These are phyloP conservation scores for Lophotis ruficrista DNA, from an alignment of 2,113 vertebrate genomes.

Conservation along the genomic window DNA sequence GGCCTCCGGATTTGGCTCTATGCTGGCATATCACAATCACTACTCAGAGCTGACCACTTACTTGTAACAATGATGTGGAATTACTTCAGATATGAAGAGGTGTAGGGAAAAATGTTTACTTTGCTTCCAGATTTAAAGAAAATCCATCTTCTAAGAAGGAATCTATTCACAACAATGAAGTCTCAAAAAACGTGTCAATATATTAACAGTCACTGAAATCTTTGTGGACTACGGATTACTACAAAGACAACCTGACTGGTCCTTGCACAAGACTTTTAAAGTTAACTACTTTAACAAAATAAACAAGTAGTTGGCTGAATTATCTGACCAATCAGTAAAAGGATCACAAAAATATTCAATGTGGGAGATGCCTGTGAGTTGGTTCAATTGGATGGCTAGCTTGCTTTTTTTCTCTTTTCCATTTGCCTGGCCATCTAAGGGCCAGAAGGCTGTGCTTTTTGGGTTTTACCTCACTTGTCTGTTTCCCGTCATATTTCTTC, in stretches of 20 bases:
- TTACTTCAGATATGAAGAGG: not conserved
- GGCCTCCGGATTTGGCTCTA: not conserved
- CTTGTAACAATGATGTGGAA: not conserved
- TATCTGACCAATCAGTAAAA: not conserved
- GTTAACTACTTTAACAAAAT: not conserved
- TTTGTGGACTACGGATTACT: not conserved
- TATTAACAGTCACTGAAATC: not conserved
- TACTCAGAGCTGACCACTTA: not conserved
- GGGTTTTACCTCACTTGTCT: not conserved
- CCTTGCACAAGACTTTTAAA: not conserved
- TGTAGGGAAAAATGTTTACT: not conserved
- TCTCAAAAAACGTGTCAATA: not conserved
- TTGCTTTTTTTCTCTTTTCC: not conserved
- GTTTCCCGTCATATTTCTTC: not conserved
- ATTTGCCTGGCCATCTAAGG: not conserved
- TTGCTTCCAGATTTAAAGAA: not conserved
- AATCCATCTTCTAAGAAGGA: not conserved
- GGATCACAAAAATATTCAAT: not conserved
- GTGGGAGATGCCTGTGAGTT: not conserved
- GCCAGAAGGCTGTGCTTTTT: not conserved
- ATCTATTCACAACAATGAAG: not conserved
- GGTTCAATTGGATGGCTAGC: not conserved
- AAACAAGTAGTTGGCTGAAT: not conserved
- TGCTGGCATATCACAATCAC: not conserved
- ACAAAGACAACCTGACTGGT: not conserved